Evolutionary conservation across 2,888 invertebrate genomes (phyloP).

Genomic region (Gasteruption jaculator): DNA sequence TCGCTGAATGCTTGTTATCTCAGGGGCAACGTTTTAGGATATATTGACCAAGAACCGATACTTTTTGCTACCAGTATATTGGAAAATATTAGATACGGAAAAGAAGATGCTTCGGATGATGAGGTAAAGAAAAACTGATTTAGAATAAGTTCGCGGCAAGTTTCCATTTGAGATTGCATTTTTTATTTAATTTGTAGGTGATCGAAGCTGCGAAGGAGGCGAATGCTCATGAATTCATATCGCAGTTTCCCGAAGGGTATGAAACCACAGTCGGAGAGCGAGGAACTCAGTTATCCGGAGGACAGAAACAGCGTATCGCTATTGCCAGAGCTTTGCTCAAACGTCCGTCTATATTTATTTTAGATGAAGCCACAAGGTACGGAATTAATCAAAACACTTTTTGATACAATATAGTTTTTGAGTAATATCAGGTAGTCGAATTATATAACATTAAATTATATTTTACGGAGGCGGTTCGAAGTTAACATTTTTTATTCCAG

Average conservation of each 20-base stretch:
- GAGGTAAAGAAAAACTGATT: too few species aligned
- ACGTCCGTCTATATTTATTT: constrained; percentile 78
- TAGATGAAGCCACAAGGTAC: constrained; percentile 96
- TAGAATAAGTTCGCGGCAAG: background rate
- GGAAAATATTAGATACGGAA: constrained; percentile 93
- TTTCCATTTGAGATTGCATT: constrained; percentile 3
- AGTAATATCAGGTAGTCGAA: background rate
- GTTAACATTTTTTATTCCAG: constrained; percentile 52
- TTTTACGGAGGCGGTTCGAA: background rate
- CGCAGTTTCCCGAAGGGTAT: constrained; percentile 77
- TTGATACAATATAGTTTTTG: background rate
- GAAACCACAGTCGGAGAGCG: constrained; percentile 84
- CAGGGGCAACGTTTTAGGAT: constrained; percentile 75
- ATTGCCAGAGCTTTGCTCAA: constrained; percentile 92
- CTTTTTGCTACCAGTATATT: constrained; percentile 85
- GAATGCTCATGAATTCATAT: constrained; percentile 90
- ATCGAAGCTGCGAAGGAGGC: constrained; percentile 77
- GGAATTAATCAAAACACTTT: constrained; percentile 1
- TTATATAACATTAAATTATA: constrained; percentile 1
- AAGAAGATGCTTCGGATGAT: constrained; percentile 63
- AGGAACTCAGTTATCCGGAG: constrained; percentile 88
- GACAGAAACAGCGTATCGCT: constrained; percentile 92
- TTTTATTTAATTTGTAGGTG: constrained; percentile 54
- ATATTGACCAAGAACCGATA: constrained; percentile 91
- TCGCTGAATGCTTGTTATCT: constrained; percentile 79